Base-by-base conservation (phyloP, 2,888 invertebrate genomes). In the Palloptera scutellata region DNA sequence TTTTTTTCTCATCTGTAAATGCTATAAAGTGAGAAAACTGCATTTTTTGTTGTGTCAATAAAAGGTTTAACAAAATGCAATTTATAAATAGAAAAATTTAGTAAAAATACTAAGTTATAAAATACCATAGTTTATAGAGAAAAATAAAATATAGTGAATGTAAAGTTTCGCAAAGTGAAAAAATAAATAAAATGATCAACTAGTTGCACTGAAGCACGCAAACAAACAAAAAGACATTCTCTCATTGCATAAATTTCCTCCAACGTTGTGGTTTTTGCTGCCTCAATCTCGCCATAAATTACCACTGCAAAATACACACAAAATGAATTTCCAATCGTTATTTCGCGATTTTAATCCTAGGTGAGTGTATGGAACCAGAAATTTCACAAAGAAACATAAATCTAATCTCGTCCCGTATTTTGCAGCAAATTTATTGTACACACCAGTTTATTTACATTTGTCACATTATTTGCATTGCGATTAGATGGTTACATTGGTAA, bases 351-450 rank as follows among this genome's bases (percentile, higher is more conserved):
- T 95, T 84, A 95, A 95, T 88, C 94, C 95, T 76, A 94, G 95
- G 95, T 94, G 87, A 84, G 72, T 62, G 51, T 30, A 20, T 41
- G 15, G 9, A 40, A 12, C 6, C 6, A 42, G 8, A 45, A 61
- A 51, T 42, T 12, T 11, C n/a, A 54, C 17, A 19, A 17, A 41
- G 13, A 40, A n/a, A 30, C 48, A 52, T 30, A 61, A 12, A 42
- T 45, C 42, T 70, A 70, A 68, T 59, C 80, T 79, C 79, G 79
- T 78, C 19, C 30, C 45, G 2, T 64, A 15, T n/a, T n/a, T 88
- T 90, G 68, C 89, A 98, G 98, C 87, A 98, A 98, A 88, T 98
- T 98, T 86, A 90, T 98, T 77, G 97, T 99, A 60, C 97, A 98
- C 86, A 90, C 92, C 78, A 97, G 96, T 86, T 88, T 98, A 77